phyloP scores from a whole-genome alignment of 2,888 invertebrate species.

The Elaeidobius kamerunicus region DNA sequence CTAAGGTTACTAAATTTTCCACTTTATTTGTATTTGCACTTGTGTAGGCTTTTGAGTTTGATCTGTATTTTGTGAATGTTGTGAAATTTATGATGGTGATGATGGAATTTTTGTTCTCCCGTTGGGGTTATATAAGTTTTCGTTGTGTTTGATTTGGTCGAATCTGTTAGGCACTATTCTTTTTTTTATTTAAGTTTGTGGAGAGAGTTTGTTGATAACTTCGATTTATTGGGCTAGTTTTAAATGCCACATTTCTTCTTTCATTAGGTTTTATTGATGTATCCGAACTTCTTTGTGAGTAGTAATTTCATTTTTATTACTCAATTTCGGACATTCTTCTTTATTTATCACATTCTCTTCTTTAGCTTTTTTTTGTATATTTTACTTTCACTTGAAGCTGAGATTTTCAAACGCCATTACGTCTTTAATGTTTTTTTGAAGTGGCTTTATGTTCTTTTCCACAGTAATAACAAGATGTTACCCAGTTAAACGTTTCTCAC shows the following conservation, averaged over 20 bases:
- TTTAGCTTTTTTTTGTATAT: not conserved
- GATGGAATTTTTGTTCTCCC: not conserved
- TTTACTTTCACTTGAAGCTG: not conserved
- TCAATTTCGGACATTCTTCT: not conserved
- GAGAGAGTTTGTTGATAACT: too few relatives aligned
- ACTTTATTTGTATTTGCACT: too few relatives aligned
- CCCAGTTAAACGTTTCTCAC: not conserved
- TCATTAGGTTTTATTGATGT: not conserved
- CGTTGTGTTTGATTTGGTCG: not conserved
- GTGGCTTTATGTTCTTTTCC: not conserved
- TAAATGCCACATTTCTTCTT: not conserved
- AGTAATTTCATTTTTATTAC: not conserved
- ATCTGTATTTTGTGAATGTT: not conserved
- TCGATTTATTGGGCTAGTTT: not conserved
- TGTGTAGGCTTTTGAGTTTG: not conserved
- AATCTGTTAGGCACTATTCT: not conserved
- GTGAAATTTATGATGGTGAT: not conserved
- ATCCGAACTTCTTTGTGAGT: not conserved
- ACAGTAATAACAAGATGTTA: not conserved
- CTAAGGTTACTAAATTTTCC: too few relatives aligned
- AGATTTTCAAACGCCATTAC: not conserved
- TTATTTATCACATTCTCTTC: not conserved
- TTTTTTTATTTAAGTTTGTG: too few relatives aligned
- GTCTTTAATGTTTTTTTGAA: slow-evolving; percentile 6
- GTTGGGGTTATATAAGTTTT: not conserved